Conservation (phyloP, 2,888 invertebrate genomes). For the Coenonympha arcania region DNA sequence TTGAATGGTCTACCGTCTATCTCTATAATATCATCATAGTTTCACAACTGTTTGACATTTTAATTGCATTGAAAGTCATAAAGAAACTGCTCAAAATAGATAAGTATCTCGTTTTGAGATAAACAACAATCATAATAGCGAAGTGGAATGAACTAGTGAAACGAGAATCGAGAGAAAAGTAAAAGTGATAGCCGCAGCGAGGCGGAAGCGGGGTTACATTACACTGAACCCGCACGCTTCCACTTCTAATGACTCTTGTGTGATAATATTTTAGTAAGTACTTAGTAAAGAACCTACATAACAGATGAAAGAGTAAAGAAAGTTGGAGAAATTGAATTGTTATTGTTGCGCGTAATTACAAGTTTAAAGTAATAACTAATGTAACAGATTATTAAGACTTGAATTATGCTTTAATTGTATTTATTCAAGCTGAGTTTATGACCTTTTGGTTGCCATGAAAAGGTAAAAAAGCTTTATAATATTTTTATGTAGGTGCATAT, state of each 20-base stretch:
- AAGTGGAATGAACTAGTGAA: slow-evolving; percentile 26
- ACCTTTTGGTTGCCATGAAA: neutral
- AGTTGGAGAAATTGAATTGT: slow-evolving; percentile 9
- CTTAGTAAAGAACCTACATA: neutral
- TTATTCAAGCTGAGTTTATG: neutral
- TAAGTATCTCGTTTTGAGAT: slow-evolving; percentile 7
- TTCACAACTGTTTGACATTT: neutral
- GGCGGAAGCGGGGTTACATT: slow-evolving; percentile 46
- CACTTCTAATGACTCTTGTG: slow-evolving; percentile 15
- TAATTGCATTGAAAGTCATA: neutral
- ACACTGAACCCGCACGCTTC: slow-evolving; percentile 31
- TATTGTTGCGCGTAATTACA: neutral
- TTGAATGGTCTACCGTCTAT: too few species aligned
- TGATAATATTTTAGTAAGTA: slow-evolving; percentile 5
- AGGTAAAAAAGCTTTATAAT: neutral
- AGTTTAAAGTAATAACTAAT: too few species aligned
- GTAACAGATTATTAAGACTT: too few species aligned
- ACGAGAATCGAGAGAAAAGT: slow-evolving; percentile 58
- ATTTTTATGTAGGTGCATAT: too few species aligned
- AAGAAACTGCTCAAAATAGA: slow-evolving; percentile 4
- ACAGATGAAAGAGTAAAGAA: too few species aligned
- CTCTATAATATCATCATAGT: too few species aligned
- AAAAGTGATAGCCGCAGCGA: slow-evolving; percentile 52
- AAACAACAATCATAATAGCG: slow-evolving; percentile 14
- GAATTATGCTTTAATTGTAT: too few species aligned